Evolutionary conservation across 2,888 invertebrate genomes (phyloP).

Genomic region (Ophioninae sp.): DNA sequence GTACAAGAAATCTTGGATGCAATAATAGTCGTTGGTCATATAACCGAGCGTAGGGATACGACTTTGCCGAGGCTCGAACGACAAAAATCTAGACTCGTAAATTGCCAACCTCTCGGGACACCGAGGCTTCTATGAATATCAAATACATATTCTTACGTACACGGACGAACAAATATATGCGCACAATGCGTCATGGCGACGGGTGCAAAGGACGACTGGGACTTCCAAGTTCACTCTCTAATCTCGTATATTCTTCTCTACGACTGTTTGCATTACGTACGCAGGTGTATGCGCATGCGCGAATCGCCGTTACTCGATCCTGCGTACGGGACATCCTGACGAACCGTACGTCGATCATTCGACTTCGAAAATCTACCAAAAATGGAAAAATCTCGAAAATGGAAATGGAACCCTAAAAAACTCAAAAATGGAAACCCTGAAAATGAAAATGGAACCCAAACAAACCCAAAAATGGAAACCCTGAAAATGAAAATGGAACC

Average conservation of each 20-base stretch:
- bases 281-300: conserved; percentile 10
- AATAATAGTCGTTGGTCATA: conserved; percentile 54
- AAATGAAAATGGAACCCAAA: too few species aligned
- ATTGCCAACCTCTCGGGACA: conserved; percentile 60
- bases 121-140: conserved; percentile 7
- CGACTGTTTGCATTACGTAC: conserved; percentile 12
- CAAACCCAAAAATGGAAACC: too few species aligned
- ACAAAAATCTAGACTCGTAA: conserved; percentile 63
- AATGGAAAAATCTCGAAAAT: neutral
- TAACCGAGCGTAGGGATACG: conserved; percentile 35
- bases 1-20: conserved; percentile 28
- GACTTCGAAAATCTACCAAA: neutral
- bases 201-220: conserved; percentile 38
- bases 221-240: conserved; percentile 51
- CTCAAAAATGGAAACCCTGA: too few species aligned
- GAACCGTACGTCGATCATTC: neutral
- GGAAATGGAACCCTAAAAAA: too few species aligned
- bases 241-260: conserved; percentile 44
- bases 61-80: conserved; percentile 38
- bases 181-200: conserved; percentile 28
- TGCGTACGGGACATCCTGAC: neutral
- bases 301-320: neutral
- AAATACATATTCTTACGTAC: conserved; percentile 1
- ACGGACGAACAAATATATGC: neutral
- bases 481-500: too few species aligned